Evolutionary conservation across 1,140 invertebrate genomes (phyloP).

Genomic region (Argopecten irradians): DNA sequence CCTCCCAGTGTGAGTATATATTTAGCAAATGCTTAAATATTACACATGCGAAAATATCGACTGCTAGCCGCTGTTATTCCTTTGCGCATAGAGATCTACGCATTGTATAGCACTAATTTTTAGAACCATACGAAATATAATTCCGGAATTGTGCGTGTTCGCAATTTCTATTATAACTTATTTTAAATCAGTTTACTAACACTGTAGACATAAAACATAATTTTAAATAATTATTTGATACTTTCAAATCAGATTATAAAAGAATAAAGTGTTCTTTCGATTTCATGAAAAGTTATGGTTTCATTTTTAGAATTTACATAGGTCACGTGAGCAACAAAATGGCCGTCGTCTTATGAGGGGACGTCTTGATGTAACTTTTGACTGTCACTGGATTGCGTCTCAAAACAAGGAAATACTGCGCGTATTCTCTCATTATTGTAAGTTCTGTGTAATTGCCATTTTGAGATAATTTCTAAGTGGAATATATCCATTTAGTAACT

Average conservation of each 20-base stretch:
- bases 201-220: background rate
- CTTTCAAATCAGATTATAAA: background rate
- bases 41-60: background rate
- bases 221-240: background rate
- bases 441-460: background rate
- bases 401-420: background rate
- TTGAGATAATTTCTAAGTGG: background rate
- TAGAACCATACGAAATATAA: background rate
- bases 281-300: background rate
- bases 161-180: background rate
- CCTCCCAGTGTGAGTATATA: background rate
- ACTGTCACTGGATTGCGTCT: background rate
- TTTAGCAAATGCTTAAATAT: background rate
- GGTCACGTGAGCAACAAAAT: slow-evolving; percentile 20
- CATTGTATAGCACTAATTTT: background rate
- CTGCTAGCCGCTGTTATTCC: background rate
- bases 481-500: background rate
- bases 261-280: background rate
- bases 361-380: background rate
- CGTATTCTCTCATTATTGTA: background rate
- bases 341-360: background rate
- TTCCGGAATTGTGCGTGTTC: background rate
- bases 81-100: background rate
- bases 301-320: slow-evolving; percentile 12
- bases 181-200: background rate